A percentile compares a stretch with the other conserved stretches of the same genome.
Conservation (phyloP, 2,888 invertebrate species). For the Noctua comes region DNA sequence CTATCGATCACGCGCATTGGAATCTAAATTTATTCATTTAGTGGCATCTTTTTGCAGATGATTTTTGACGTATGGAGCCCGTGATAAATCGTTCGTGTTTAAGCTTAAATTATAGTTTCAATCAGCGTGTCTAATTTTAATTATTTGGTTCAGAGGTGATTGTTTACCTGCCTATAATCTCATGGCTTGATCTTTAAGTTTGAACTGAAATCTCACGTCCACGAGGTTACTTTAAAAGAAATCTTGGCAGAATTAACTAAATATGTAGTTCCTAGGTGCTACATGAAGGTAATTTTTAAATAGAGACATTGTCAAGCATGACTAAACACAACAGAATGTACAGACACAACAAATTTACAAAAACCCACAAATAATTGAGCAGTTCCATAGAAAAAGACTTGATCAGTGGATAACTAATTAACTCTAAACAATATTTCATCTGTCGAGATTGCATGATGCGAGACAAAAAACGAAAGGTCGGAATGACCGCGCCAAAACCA, state of each 20-base stretch:
- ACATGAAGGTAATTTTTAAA: background rate
- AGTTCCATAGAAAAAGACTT: constrained; percentile 81
- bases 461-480: constrained; percentile 88
- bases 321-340: constrained; percentile 27
- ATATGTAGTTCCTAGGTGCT: background rate
- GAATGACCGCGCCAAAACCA: constrained; percentile 90
- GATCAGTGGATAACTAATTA: constrained; percentile 87
- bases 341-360: constrained; percentile 37
- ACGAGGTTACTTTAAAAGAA: background rate
- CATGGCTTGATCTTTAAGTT: constrained; percentile 26
- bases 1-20: constrained; percentile 89
- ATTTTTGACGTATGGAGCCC: constrained; percentile 79
- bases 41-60: constrained; percentile 88
- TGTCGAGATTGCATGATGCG: constrained; percentile 84
- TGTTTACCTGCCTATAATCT: constrained; percentile 62
- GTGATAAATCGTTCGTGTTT: constrained; percentile 79
- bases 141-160: constrained; percentile 61
- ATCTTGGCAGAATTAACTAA: background rate
- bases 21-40: constrained; percentile 90
- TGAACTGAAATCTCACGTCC: background rate
- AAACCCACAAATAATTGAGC: constrained; percentile 66
- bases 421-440: constrained; percentile 89
- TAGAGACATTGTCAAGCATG: constrained; percentile 27
- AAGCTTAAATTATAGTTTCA: constrained; percentile 77
- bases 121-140: constrained; percentile 77